Evolutionary conservation across 2,797 vertebrate genomes (phyloP).

Genomic region (Arrhamphus sclerolepis): DNA sequence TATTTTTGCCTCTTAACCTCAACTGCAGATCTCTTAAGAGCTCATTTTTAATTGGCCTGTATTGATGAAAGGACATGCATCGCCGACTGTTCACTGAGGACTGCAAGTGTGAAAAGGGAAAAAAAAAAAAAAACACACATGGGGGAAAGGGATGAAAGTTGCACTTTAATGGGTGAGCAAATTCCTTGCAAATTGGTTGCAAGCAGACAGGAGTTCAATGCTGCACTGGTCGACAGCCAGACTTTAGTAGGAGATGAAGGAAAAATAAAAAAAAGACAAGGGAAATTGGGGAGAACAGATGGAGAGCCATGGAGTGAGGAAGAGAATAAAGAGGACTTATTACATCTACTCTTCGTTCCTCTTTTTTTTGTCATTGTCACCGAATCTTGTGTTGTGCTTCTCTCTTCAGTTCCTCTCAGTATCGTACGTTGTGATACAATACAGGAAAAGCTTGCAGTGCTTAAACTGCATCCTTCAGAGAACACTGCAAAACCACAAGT

Average conservation of each 20-base stretch:
- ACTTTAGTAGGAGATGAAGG: conserved; percentile 29
- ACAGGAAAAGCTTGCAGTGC: conserved; percentile 44
- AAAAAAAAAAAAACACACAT: conserved; percentile 19
- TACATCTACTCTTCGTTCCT: neutral
- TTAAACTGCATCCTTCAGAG: conserved; percentile 47
- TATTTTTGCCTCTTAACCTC: conserved; percentile 21
- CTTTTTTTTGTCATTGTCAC: conserved; percentile 17
- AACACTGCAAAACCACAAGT: conserved; percentile 19
- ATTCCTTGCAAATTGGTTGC: conserved; percentile 62
- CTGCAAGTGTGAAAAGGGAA: neutral
- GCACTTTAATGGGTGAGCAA: conserved; percentile 62
- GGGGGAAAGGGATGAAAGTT: conserved; percentile 54
- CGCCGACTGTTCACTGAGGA: conserved; percentile 30
- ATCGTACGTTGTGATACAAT: conserved; percentile 28
- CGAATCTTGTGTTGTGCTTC: conserved; percentile 5
- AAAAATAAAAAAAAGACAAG: conserved; percentile 25
- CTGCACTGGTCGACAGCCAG: conserved; percentile 39
- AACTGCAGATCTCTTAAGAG: conserved; percentile 46
- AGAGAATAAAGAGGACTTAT: conserved; percentile 20
- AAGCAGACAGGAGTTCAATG: conserved; percentile 44
- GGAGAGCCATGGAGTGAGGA: conserved; percentile 19
- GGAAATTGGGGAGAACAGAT: conserved; percentile 29
- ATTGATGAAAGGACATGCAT: conserved; percentile 46
- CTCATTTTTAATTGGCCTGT: conserved; percentile 34
- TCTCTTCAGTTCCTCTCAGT: conserved; percentile 23